These are phyloP conservation scores for Scylla paramamosain DNA, from an alignment of 1,140 invertebrate genomes.

Conservation along the genomic window DNA sequence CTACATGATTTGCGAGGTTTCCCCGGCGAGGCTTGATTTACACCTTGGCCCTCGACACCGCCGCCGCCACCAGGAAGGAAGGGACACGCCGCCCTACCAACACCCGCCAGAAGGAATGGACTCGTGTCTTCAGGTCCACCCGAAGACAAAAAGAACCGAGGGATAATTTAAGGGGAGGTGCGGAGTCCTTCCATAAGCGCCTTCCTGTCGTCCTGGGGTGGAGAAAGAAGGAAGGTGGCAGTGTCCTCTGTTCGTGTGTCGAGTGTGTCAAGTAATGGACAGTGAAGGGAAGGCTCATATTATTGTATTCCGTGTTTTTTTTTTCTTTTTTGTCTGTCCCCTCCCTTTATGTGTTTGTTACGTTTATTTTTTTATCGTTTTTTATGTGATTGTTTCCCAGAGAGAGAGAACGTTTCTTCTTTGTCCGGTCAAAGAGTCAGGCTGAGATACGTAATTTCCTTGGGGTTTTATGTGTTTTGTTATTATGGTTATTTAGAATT, in stretches of 20 bases:
- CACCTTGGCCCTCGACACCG: not conserved
- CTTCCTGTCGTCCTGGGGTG: no score
- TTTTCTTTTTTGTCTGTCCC: not conserved
- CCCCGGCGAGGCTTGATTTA: not conserved
- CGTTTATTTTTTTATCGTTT: not conserved
- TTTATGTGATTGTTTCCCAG: constrained; percentile 5
- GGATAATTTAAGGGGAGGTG: no score
- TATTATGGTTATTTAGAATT: not conserved
- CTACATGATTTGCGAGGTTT: not conserved
- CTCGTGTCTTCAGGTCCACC: no score
- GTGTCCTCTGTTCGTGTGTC: no score
- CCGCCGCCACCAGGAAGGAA: not conserved
- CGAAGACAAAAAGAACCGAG: no score
- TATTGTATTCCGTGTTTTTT: not conserved
- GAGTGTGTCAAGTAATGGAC: no score
- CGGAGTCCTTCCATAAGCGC: no score
- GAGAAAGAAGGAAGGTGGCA: no score
- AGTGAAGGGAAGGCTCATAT: not conserved
- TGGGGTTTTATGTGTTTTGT: not conserved
- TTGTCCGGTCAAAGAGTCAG: not conserved
- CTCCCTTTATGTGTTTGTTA: not conserved
- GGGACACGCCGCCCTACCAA: no score
- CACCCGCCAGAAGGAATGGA: no score
- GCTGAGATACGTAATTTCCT: not conserved
- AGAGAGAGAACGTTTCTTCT: not conserved